Evolutionary conservation across 1,140 invertebrate species (phyloP).

Genomic region (Manduca sexta): DNA sequence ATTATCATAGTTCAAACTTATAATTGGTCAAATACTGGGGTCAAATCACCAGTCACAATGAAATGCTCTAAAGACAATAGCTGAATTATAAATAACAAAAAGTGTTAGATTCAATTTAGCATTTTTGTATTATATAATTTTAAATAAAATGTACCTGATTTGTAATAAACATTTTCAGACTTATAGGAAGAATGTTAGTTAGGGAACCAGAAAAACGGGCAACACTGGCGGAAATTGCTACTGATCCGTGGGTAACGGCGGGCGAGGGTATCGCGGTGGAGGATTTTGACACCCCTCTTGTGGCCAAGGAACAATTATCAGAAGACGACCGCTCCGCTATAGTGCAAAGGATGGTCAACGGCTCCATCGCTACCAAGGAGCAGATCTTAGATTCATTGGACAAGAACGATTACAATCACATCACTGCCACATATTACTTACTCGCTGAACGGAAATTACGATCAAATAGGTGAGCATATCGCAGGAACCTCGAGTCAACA

Average conservation of each 20-base stretch:
- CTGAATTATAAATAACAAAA: too few species aligned
- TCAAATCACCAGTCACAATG: too few species aligned
- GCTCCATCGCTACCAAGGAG: conserved; percentile 94
- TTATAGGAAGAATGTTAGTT: conserved; percentile 94
- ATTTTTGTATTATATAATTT: too few species aligned
- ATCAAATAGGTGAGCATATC: conserved; percentile 71
- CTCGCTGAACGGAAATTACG: conserved; percentile 93
- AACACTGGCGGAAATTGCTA: conserved; percentile 89
- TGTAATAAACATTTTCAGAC: conserved; percentile 67
- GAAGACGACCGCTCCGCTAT: conserved; percentile 95
- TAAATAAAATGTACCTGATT: too few species aligned
- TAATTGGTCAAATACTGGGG: too few species aligned
- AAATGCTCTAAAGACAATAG: too few species aligned
- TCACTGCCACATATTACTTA: conserved; percentile 98
- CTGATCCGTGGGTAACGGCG: conserved; percentile 88
- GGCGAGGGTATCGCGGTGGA: conserved; percentile 65
- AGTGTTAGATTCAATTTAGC: too few species aligned
- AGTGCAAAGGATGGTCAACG: conserved; percentile 96
- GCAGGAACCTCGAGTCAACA: neutral
- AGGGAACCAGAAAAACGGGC: conserved; percentile 93
- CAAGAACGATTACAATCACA: conserved; percentile 97
- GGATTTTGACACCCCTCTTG: conserved; percentile 61
- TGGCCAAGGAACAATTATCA: conserved; percentile 62
- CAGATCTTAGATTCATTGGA: conserved; percentile 94
- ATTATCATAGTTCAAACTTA: too few species aligned